Evolutionary conservation across 2,797 vertebrate genomes (phyloP).

Genomic region (Myiotriccus ornatus): DNA sequence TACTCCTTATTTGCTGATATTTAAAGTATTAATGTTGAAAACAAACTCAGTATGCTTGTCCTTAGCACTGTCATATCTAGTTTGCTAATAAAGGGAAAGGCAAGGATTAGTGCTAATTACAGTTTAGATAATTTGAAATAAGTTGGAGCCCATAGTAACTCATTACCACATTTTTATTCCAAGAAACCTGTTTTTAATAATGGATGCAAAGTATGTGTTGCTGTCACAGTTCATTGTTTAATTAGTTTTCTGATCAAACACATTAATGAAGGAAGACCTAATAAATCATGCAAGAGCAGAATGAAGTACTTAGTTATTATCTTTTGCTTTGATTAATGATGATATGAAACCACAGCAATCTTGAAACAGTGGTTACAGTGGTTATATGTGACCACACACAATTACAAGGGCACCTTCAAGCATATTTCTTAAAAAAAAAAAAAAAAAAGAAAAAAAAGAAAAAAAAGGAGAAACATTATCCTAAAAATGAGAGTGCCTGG

Average conservation of each 20-base stretch:
- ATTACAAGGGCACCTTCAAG: slow-evolving; percentile 64
- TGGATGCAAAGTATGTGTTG: slow-evolving; percentile 63
- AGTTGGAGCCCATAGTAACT: slow-evolving; percentile 7
- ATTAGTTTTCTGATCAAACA: slow-evolving; percentile 80
- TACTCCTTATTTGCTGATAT: neutral
- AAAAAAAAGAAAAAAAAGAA: neutral
- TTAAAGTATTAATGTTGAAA: slow-evolving; percentile 26
- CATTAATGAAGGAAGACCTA: slow-evolving; percentile 71
- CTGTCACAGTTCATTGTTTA: slow-evolving; percentile 70
- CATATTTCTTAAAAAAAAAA: neutral
- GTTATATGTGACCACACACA: neutral
- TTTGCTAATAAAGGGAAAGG: slow-evolving; percentile 19
- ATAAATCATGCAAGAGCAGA: slow-evolving; percentile 72
- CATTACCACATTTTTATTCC: slow-evolving; percentile 57
- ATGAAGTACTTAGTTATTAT: slow-evolving; percentile 72
- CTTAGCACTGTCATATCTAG: neutral
- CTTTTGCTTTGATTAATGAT: slow-evolving; percentile 70
- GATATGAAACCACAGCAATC: slow-evolving; percentile 41
- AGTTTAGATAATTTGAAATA: slow-evolving; percentile 50
- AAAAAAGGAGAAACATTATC: rapidly evolving
- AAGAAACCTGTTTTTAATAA: slow-evolving; percentile 72
- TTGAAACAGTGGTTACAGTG: slow-evolving; percentile 13
- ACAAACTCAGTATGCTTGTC: slow-evolving; percentile 2
- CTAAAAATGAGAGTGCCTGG: neutral
- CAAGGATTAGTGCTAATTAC: slow-evolving; percentile 45